These are phyloP conservation scores for Takifugu rubripes DNA, from an alignment of 2,797 vertebrate species.

Conservation along the genomic window DNA sequence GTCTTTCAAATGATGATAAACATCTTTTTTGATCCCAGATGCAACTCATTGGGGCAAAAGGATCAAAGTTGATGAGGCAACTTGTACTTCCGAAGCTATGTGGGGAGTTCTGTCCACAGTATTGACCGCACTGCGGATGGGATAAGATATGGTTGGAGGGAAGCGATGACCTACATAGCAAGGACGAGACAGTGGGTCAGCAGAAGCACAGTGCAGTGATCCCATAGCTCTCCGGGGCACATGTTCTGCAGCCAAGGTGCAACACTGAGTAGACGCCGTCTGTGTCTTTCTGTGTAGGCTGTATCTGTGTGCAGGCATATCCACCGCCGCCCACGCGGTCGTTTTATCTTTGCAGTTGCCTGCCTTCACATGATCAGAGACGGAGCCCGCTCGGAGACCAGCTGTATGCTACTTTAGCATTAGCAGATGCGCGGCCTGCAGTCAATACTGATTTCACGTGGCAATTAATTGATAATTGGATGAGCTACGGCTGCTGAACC, in stretches of 20 bases:
- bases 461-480: slow-evolving; percentile 80
- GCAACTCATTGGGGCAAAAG: not conserved
- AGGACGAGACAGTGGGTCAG: slow-evolving; percentile 66
- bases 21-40: not conserved
- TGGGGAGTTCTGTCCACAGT: slow-evolving; percentile 66
- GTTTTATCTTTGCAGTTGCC: slow-evolving; percentile 49
- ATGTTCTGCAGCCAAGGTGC: slow-evolving; percentile 48
- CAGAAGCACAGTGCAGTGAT: slow-evolving; percentile 53
- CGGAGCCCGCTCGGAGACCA: slow-evolving; percentile 61
- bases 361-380: slow-evolving; percentile 53
- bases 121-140: slow-evolving; percentile 68
- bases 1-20: too few relatives aligned
- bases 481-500: slow-evolving; percentile 36
- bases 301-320: slow-evolving; percentile 22
- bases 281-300: slow-evolving; percentile 18
- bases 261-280: slow-evolving; percentile 21
- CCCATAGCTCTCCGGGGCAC: slow-evolving; percentile 61
- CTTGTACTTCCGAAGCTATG: slow-evolving; percentile 62
- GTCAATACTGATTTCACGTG: slow-evolving; percentile 75
- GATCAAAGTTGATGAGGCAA: slow-evolving; percentile 69
- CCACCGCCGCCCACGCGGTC: slow-evolving; percentile 43
- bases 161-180: slow-evolving; percentile 70
- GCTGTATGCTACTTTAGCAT: slow-evolving; percentile 62
- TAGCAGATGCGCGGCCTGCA: slow-evolving; percentile 51
- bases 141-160: slow-evolving; percentile 67